Percentiles rank a stretch among this genome's conserved stretches.
Conservation (phyloP, 2,113 vertebrate species). For the Gadus chalcogrammus region DNA sequence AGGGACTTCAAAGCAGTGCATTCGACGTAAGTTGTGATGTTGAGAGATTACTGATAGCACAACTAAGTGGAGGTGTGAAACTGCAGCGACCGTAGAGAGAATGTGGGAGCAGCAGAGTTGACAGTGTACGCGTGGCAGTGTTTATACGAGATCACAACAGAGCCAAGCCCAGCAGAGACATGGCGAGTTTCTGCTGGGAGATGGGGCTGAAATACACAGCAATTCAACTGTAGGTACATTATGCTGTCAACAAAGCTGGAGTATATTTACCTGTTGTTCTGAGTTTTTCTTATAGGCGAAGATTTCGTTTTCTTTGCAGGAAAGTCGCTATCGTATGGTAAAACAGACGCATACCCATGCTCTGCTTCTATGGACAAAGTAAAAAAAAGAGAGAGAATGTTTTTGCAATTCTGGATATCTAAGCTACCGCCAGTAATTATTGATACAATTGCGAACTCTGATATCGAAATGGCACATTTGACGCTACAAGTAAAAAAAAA, state of each 20-base stretch:
- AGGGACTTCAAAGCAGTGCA: too few relatives aligned
- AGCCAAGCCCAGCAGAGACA: conserved; percentile 76
- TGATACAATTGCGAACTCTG: too few relatives aligned
- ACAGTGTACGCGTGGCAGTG: conserved; percentile 94
- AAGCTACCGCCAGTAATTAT: too few relatives aligned
- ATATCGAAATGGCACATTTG: too few relatives aligned
- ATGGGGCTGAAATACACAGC: conserved; percentile 36
- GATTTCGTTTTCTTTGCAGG: conserved; percentile 94
- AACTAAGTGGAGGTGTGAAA: conserved; percentile 26
- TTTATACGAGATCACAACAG: conserved; percentile 83
- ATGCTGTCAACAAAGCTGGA: background rate
- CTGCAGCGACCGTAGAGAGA: conserved; percentile 35
- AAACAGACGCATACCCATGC: conserved; percentile 95
- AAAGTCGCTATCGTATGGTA: conserved; percentile 92
- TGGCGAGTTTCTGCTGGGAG: too few relatives aligned
- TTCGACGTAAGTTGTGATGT: too few relatives aligned
- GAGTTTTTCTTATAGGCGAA: conserved; percentile 86
- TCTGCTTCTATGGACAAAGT: conserved; percentile 87
- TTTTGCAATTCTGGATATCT: background rate
- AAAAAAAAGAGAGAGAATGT: conserved; percentile 32
- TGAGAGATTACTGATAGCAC: too few relatives aligned
- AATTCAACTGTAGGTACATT: background rate
- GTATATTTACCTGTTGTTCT: conserved; percentile 88
- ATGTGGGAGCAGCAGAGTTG: conserved; percentile 56
- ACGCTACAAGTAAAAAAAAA: too few relatives aligned